Evolutionary conservation across 2,888 invertebrate species (phyloP), one percentile per base, ranked within the genome.

Genomic region (Cantharis flavilabris): DNA sequence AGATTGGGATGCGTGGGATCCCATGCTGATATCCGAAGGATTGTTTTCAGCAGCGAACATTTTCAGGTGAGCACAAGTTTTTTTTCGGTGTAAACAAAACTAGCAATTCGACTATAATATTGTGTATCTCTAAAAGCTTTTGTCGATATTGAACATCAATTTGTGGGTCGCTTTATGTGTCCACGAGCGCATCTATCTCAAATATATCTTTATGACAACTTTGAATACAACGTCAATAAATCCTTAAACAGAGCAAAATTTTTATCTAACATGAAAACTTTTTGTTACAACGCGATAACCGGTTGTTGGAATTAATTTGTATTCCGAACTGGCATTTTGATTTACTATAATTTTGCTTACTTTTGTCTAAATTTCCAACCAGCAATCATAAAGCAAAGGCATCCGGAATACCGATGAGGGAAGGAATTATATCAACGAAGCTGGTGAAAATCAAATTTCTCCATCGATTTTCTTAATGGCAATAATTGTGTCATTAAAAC

Each of bases 11-110:
- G 95, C 98, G 7, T 98, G 97, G 96, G 99, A 99, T 89, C 99
- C 99, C 16, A 98, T 98, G 94, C 92, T 99, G 83, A 96, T 96
- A 80, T 96, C 97, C 26, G 98, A 98, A 89, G 98, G 97, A 33
- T 92, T 99, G 73, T 99, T 99, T 90, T 98, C 99, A 14, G 98
- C 98, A 16, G 99, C 99, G 81, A 99, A 99, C 90, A 99, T 99
- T 89, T 97, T 96, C 88, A 93, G 93, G 93, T 92, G 83, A 82
- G 81, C n/a, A 5, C 9, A n/a, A 1, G n/a, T 49, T n/a, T 49
- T 13, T n/a, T 49, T 5, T 49, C 49, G 0, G 13, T n/a, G 49
- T n/a, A 11, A 49, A n/a, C n/a, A 49, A 49, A 49, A 67, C 0
- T n/a, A n/a, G n/a, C n/a, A n/a, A n/a, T n/a, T 72, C 23, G 14